Conservation (phyloP, 1,140 invertebrate genomes). For the Aphis craccivora region DNA sequence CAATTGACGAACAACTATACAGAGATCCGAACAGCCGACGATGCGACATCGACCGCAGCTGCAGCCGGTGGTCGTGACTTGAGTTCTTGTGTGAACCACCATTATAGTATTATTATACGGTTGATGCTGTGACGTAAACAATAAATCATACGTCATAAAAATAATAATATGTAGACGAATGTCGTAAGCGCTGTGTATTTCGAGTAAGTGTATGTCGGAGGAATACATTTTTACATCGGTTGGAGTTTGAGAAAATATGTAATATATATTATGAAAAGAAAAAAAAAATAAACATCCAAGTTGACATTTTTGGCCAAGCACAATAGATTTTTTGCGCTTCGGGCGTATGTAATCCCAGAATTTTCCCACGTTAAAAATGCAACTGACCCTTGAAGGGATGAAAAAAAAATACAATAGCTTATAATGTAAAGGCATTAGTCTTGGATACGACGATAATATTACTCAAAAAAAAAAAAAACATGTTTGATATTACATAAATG, state of each 20-base stretch:
- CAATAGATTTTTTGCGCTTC: neutral
- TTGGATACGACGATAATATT: neutral
- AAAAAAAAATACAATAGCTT: neutral
- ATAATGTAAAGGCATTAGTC: constrained; percentile 25
- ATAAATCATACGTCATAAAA: neutral
- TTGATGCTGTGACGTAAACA: neutral
- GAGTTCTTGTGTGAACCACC: neutral
- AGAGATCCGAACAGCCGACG: neutral
- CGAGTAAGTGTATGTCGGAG: neutral
- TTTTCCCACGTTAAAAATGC: constrained; percentile 6
- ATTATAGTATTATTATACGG: neutral
- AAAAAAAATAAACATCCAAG: neutral
- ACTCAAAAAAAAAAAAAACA: neutral
- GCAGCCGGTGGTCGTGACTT: neutral
- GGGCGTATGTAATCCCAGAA: neutral
- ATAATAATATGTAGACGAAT: neutral
- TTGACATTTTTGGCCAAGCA: neutral
- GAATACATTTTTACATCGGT: neutral
- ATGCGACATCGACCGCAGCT: neutral
- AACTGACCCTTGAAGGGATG: neutral
- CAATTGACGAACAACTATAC: neutral
- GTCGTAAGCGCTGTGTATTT: neutral
- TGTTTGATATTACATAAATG: neutral
- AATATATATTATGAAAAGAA: neutral
- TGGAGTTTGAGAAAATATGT: neutral